Evolutionary conservation across 2,113 vertebrate species (phyloP), one percentile per base, ranked within the genome.

Genomic region (Oryzias melastigma): DNA sequence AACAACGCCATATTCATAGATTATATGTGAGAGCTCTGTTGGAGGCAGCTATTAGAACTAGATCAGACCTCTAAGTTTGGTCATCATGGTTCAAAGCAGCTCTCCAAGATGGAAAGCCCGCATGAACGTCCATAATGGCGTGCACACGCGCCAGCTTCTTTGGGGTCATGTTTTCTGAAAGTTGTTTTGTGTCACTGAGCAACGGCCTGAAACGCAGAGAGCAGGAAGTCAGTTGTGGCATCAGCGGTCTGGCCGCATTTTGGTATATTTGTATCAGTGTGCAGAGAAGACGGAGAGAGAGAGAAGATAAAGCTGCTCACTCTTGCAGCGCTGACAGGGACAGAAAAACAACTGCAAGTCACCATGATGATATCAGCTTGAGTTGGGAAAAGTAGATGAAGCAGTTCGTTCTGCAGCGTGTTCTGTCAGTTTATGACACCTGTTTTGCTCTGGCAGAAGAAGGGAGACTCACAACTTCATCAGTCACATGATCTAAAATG

Each of bases 221-320:
- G 87, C 90, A 91, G 92, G 90, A 92, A 92, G 91, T 90, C 80
- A 84, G 90, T 90, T 91, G 91, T 89, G 91, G 89, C 83, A 86
- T 84, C 62, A 40, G 87, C 75, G 89, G 90, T 84, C 82, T 80
- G 77, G 87, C 86, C 85, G 42, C 76, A 88, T 70, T 86, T 66
- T 67, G 59, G 77, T 90, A 70, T 87, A 85, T 88, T 87, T 85
- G 81, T 90, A 85, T 89, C 86, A 89, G 68, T 64, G 69, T 70
- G 77, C 68, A 78, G 71, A 85, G 72, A 50, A 62, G 56, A 69
- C 50, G 66, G 58, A 75, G 62, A 54, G 65, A 69, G 60, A 42
- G 62, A 22, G 22, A 22, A 67, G 77, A 72, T 58, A 66, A 61
- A 81, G 77, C 25, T 53, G 1, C 46, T 57, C 44, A 43, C 60